Conservation (phyloP, 2,888 invertebrate genomes). For the Sphaeridia pumilis region DNA sequence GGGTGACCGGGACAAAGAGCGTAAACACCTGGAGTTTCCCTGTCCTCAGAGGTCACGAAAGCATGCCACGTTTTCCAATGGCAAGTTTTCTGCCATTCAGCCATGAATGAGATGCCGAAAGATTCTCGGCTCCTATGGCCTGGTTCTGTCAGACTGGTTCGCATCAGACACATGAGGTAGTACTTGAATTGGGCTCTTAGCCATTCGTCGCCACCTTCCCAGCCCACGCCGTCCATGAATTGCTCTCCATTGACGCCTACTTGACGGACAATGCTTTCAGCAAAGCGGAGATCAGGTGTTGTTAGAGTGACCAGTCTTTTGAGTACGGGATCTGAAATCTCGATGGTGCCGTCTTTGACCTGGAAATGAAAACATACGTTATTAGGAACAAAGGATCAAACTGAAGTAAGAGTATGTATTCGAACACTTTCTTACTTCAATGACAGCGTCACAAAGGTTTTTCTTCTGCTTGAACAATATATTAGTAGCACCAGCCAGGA, state of each 20-base stretch:
- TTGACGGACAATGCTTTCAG: constrained; percentile 77
- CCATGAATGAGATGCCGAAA: constrained; percentile 72
- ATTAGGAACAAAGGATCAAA: neutral
- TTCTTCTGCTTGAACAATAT: constrained; percentile 93
- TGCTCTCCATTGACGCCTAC: constrained; percentile 54
- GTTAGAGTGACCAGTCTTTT: constrained; percentile 73
- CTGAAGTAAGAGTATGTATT: neutral
- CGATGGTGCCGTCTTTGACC: constrained; percentile 73
- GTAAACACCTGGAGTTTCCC: constrained; percentile 46
- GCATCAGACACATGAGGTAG: constrained; percentile 57
- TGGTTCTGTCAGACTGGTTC: constrained; percentile 61
- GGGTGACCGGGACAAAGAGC: constrained; percentile 69
- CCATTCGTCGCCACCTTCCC: constrained; percentile 96
- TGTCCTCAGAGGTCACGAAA: constrained; percentile 46
- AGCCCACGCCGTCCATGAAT: constrained; percentile 59
- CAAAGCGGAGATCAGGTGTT: constrained; percentile 90
- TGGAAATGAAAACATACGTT: constrained; percentile 35
- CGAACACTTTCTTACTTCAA: constrained; percentile 52
- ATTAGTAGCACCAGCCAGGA: constrained; percentile 92
- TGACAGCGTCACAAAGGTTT: constrained; percentile 79
- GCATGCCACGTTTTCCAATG: constrained; percentile 77
- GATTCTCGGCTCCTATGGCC: constrained; percentile 48
- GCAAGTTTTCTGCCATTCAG: constrained; percentile 73
- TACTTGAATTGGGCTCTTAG: constrained; percentile 61
- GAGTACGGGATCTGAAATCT: constrained; percentile 65